Evolutionary conservation across 2,113 vertebrate genomes (phyloP).

Genomic region (Abramis brama): DNA sequence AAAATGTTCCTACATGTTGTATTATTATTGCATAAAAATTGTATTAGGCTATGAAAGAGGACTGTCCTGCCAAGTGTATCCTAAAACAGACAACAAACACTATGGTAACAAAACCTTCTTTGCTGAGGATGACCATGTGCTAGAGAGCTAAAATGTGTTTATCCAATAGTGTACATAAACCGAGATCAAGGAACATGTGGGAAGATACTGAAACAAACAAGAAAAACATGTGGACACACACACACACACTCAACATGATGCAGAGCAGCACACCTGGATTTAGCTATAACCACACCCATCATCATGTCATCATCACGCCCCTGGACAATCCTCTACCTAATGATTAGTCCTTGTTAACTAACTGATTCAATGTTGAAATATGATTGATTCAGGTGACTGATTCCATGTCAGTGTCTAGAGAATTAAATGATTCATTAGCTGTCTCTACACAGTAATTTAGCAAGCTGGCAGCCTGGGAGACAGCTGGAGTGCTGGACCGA

Average conservation of each 20-base stretch:
- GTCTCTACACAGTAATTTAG: not conserved
- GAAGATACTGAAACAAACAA: not conserved
- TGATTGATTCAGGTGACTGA: not conserved
- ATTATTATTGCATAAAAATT: not conserved
- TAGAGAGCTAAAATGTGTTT: not conserved
- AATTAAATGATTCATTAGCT: constrained; percentile 13
- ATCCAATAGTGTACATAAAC: not conserved
- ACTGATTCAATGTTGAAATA: constrained; percentile 2
- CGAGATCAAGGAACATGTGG: not conserved
- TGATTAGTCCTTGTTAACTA: not conserved
- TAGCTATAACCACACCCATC: not conserved
- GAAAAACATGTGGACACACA: not conserved
- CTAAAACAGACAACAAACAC: constrained; percentile 46
- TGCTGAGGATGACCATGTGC: not conserved
- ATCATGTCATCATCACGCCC: constrained; percentile 32
- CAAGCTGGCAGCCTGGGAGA: not conserved
- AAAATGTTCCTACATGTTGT: too few relatives aligned
- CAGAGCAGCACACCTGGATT: constrained; percentile 48
- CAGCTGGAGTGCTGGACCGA: not conserved
- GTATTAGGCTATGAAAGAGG: constrained; percentile 42
- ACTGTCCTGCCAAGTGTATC: constrained; percentile 23
- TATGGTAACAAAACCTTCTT: not conserved
- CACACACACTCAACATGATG: not conserved
- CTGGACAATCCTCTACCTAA: not conserved
- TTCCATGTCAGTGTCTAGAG: constrained; percentile 11